Base-by-base conservation (phyloP, 2,888 invertebrate genomes). In the Dorcus parallelipipedus region DNA sequence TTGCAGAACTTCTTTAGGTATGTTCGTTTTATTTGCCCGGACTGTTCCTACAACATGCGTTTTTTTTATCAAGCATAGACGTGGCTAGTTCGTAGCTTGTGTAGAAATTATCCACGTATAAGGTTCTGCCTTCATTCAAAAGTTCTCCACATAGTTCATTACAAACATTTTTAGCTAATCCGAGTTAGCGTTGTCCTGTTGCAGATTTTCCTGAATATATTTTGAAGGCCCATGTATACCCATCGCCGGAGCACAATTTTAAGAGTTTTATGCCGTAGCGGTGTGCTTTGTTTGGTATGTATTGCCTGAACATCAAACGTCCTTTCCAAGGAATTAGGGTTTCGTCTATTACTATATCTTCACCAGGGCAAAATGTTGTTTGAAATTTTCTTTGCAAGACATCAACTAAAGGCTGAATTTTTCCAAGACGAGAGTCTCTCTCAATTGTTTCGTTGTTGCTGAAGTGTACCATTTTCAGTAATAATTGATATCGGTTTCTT, bases 21-120 rank as follows among this genome's bases (percentile, higher is more conserved):
- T 54, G 52, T 63, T 42, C 58, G 66, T 67, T 49, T 66, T 69
- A 47, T 66, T 69, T 20, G 61, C 55, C 45, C 66, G 55, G 10
- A 67, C 33, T 41, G 70, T 70, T 58, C 68, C 68, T 41, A 71
- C 68, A 56, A 70, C 38, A 65, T 69, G 65, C 7, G 74, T 76
- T 47, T 72, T 57, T 57, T 47, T 67, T 67, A 58, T 69, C 62
- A 53, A 68, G 54, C 56, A 67, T 56, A 48, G 54, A 38, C 40
- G 45, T 54, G 1, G 62, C 65, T 50, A 64, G 40, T 23, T 59
- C 57, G 48, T 66, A 67, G 47, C 63, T 68, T 5, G 65, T 69
- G 50, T 70, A 66, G 56, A 70, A 69, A 61, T 64, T 63, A 41
- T 64, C 63, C 10, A 64, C 57, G 50, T 55, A 64, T 47, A 63